Base-by-base conservation (phyloP, 1,140 invertebrate genomes). In the Planococcus citri region DNA sequence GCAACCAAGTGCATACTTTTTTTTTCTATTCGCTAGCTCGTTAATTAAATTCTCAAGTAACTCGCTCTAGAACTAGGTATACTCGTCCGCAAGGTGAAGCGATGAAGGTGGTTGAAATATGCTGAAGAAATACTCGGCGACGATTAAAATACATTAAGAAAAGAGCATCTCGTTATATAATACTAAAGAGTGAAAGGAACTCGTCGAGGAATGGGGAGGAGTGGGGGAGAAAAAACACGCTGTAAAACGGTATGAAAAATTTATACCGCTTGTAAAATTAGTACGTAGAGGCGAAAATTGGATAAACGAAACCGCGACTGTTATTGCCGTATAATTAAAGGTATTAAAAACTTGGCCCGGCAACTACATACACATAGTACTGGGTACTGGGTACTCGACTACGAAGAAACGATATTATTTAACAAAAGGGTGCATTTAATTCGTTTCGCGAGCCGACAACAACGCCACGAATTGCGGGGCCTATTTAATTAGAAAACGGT, bases 401-500 rank as follows among this genome's bases (percentile, higher is more conserved):
- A n/a, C n/a, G n/a, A 64, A 27, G 60, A 64, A 64, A 64, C 25
- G 25, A 64, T 24, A 64, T 64, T 64, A 64, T 64, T 24, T 10
- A 64, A 64, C 22, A 64, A 64, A 64, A 64, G 60, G 60, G 60
- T 64, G 60, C 60, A 64, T 51, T 51, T 51, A 51, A 17, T 20
- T 51, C n/a, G 41, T 14, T 51, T 51, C 41, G 41, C 41, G 41
- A n/a, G n/a, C n/a, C n/a, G n/a, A n/a, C n/a, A n/a, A n/a, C n/a
- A 3, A 12, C 17, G 51, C 51, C 51, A 58, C 51, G 51, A 58
- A 33, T 51, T 51, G 41, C n/a, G 41, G 17, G 20, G 25, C 25
- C 22, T 64, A 64, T 64, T 64, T 64, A 64, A 64, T 64, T 64
- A 64, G 60, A 64, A 64, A 64, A 64, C 25, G 21, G 20, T 24